These are phyloP conservation scores for Drosophila pectinifera DNA, from an alignment of 1,140 invertebrate genomes.

Conservation along the genomic window DNA sequence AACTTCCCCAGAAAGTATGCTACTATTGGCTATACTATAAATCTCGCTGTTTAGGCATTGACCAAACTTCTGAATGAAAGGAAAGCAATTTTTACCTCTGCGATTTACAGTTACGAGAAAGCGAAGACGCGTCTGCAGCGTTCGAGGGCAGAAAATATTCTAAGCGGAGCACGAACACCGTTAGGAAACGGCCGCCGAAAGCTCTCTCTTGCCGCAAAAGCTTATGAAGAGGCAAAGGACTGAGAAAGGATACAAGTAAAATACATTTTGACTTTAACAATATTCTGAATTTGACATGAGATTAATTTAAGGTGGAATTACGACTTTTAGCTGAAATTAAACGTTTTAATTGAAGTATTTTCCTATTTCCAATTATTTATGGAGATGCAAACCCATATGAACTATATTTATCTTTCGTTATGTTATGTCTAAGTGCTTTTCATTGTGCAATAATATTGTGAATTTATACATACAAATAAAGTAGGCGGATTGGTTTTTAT, in stretches of 20 bases:
- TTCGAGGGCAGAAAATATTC: slow-evolving; percentile 58
- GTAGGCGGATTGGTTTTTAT: too few relatives aligned
- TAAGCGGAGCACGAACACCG: slow-evolving; percentile 39
- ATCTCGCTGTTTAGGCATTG: background rate
- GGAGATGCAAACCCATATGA: too few relatives aligned
- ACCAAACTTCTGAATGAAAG: slow-evolving; percentile 14
- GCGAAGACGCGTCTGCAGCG: slow-evolving; percentile 48
- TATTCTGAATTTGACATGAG: too few relatives aligned
- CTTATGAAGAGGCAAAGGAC: background rate
- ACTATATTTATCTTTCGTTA: too few relatives aligned
- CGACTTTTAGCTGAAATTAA: too few relatives aligned
- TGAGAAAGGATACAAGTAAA: background rate
- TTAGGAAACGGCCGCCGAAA: slow-evolving; percentile 21
- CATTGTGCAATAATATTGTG: too few relatives aligned
- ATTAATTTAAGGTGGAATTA: too few relatives aligned
- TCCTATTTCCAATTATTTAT: too few relatives aligned
- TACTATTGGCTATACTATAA: slow-evolving; percentile 11
- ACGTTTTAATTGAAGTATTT: too few relatives aligned
- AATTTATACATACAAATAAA: too few relatives aligned
- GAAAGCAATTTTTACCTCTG: slow-evolving; percentile 37
- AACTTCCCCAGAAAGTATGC: slow-evolving; percentile 39
- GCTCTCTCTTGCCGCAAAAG: slow-evolving; percentile 49
- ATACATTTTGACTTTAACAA: background rate
- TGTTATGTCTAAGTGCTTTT: too few relatives aligned
- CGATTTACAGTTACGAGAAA: slow-evolving; percentile 22